Percentiles rank a stretch among this genome's conserved stretches.
These are phyloP conservation scores for Archaeoteleia sp. DNA, from an alignment of 2,888 invertebrate species.

Conservation along the genomic window DNA sequence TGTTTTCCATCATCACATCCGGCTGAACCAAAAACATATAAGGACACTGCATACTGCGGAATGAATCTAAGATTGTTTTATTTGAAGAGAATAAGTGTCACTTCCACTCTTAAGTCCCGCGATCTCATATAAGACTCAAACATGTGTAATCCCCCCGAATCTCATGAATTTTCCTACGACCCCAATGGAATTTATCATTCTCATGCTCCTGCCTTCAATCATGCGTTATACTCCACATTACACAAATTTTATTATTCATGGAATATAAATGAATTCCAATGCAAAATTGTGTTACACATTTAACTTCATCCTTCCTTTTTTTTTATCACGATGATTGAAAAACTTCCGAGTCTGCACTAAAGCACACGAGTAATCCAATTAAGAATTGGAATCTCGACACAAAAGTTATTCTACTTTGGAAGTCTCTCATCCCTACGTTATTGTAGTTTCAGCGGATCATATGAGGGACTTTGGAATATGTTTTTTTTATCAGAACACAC, in stretches of 20 bases:
- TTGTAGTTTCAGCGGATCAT: constrained; percentile 27
- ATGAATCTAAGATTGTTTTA: constrained; percentile 43
- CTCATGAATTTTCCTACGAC: constrained; percentile 52
- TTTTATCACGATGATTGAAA: constrained; percentile 38
- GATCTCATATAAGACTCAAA: constrained; percentile 44
- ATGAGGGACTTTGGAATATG: constrained; percentile 43
- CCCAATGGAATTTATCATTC: constrained; percentile 52
- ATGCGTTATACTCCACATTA: constrained; percentile 46
- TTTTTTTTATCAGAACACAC: constrained; percentile 14
- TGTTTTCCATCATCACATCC: constrained; percentile 8
- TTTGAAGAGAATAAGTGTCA: constrained; percentile 48
- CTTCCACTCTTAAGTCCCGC: constrained; percentile 29
- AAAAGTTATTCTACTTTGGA: constrained; percentile 48
- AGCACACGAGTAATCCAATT: constrained; percentile 37
- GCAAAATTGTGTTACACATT: constrained; percentile 29
- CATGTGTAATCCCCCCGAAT: constrained; percentile 52
- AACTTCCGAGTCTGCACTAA: constrained; percentile 21
- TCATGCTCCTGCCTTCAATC: constrained; percentile 49
- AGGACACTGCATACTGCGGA: constrained; percentile 22
- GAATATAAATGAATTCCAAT: constrained; percentile 40
- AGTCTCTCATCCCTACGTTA: constrained; percentile 22
- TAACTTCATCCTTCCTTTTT: constrained; percentile 29
- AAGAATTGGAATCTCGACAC: constrained; percentile 34
- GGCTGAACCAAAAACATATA: constrained; percentile 33
- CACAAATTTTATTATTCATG: constrained; percentile 47